Percentiles rank a stretch among this genome's conserved stretches.
phyloP scores from a whole-genome alignment of 1,140 invertebrate species.

The Bombyx mandarina region DNA sequence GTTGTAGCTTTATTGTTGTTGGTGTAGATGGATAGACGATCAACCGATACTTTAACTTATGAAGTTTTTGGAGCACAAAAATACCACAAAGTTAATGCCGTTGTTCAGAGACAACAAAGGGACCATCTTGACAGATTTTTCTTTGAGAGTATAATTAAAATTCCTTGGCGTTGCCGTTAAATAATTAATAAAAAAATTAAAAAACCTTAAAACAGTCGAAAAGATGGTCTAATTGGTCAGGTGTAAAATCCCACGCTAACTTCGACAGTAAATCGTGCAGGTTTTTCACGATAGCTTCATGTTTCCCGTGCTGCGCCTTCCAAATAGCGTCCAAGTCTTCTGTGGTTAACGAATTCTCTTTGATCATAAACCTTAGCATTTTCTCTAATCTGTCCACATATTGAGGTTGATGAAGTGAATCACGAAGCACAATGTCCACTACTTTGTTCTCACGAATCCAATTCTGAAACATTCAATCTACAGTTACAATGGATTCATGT shows the following conservation, averaged over 20 bases:
- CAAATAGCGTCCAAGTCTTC: constrained; percentile 95
- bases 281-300: constrained; percentile 97
- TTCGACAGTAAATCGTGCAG: constrained; percentile 97
- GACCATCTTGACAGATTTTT: too few species aligned
- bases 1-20: not conserved
- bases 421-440: constrained; percentile 93
- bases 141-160: too few species aligned
- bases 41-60: not conserved
- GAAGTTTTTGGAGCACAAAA: too few species aligned
- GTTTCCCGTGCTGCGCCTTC: constrained; percentile 95
- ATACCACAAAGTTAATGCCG: too few species aligned
- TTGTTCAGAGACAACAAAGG: too few species aligned
- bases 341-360: constrained; percentile 91
- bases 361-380: constrained; percentile 96
- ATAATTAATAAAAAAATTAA: constrained; percentile 31
- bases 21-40: not conserved
- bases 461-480: constrained; percentile 73
- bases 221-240: constrained; percentile 96
- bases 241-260: constrained; percentile 97
- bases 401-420: constrained; percentile 97
- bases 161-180: too few species aligned
- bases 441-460: constrained; percentile 98
- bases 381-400: constrained; percentile 99
- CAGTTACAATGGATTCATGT: too few species aligned
- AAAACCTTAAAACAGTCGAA: constrained; percentile 95